Base-by-base conservation (phyloP, 2,888 invertebrate genomes). In the Agelastica alni region DNA sequence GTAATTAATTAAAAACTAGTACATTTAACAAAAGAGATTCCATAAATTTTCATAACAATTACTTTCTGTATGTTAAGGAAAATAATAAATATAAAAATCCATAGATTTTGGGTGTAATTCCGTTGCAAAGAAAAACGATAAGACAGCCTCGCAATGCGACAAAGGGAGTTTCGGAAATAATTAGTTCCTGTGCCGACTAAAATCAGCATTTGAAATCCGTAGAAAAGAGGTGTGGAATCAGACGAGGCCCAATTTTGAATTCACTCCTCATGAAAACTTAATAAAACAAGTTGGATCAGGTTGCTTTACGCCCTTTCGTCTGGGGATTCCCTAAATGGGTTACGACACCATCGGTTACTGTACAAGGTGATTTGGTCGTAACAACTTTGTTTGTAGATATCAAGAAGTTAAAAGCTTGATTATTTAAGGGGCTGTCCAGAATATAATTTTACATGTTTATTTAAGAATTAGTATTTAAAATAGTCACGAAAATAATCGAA, bases 181-280 rank as follows among this genome's bases (percentile, higher is more conserved):
- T 59, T 42, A 45, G 43, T 43, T 48, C 34, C 53, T 51, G 16
- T 47, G 45, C 22, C 41, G 59, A 37, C 22, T 54, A 41, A 52
- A 48, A 51, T 57, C 54, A 54, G 51, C 56, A 54, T 52, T 54
- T 59, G 32, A 43, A 52, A 54, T 54, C 54, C 52, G 52, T 45
- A 56, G 46, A 56, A 49, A 56, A 51, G 55, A 51, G 43, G 44
- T 60, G 62, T 61, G 56, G 60, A 60, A 48, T 44, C 55, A 59
- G 59, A 63, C 63, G 53, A 56, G 58, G 46, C 49, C 58, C 62
- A 66, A 66, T 67, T 67, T 65, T 60, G 61, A 59, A 67, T 66
- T 65, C 64, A 53, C 46, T 51, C 56, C 56, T 66, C 65, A 65
- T 65, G 65, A 65, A 67, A 67, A 61, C 58, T 67, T 67, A 63